Percentiles rank a stretch among this genome's conserved stretches.
These are phyloP conservation scores for Athalia cordata DNA, from an alignment of 2,888 invertebrate genomes.

Conservation along the genomic window DNA sequence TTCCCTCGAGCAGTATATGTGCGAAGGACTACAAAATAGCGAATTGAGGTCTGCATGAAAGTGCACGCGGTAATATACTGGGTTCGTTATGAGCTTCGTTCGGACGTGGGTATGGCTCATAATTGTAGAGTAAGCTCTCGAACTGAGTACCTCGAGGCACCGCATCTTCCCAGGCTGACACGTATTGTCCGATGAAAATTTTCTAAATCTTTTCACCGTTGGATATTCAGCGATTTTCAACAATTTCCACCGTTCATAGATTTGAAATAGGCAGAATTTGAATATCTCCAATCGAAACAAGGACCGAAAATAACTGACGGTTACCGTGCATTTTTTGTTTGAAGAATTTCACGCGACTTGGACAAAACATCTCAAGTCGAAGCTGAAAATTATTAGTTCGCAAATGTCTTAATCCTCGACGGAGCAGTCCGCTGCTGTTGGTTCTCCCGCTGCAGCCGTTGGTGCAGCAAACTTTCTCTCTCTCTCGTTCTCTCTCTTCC, in stretches of 20 bases:
- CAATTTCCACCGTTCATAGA: background rate
- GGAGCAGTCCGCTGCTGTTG: slow-evolving; percentile 39
- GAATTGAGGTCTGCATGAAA: slow-evolving; percentile 38
- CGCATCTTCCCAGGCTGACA: slow-evolving; percentile 61
- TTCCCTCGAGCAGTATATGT: slow-evolving; percentile 18
- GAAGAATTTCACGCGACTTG: slow-evolving; percentile 44
- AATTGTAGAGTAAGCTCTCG: slow-evolving; percentile 69
- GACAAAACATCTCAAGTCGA: slow-evolving; percentile 65
- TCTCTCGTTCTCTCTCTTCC: background rate
- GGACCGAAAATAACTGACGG: background rate
- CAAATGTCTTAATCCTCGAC: slow-evolving; percentile 70
- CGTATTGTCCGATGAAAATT: slow-evolving; percentile 62
- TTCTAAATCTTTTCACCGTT: background rate
- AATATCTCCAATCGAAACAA: background rate
- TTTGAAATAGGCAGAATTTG: background rate
- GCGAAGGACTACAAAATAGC: slow-evolving; percentile 33
- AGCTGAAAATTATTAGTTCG: slow-evolving; percentile 70
- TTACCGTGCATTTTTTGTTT: background rate
- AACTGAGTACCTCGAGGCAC: slow-evolving; percentile 65
- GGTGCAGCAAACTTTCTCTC: background rate
- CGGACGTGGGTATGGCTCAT: slow-evolving; percentile 71
- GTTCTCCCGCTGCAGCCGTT: background rate
- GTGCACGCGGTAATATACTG: slow-evolving; percentile 65
- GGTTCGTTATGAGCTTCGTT: slow-evolving; percentile 70
- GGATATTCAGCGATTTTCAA: background rate